Percentiles rank a stretch among this genome's conserved stretches.
Evolutionary conservation across 2,888 invertebrate species (phyloP).

Genomic region (Eilema caniola): DNA sequence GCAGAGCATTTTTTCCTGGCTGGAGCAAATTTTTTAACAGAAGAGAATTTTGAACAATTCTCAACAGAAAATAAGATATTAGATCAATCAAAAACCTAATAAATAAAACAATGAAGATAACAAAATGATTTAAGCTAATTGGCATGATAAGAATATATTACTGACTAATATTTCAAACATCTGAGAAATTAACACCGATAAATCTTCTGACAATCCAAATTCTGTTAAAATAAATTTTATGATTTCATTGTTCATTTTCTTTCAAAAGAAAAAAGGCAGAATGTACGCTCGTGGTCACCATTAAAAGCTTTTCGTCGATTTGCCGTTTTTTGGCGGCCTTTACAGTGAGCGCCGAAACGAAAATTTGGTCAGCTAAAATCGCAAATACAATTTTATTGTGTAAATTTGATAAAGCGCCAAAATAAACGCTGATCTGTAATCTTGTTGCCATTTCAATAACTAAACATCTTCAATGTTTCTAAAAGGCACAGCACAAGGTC

Average conservation of each 20-base stretch:
- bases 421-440: constrained; percentile 3
- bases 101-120: background rate
- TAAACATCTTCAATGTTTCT: constrained; percentile 9
- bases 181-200: background rate
- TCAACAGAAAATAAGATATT: background rate
- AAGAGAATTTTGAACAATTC: background rate
- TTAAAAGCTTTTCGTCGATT: background rate
- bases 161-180: background rate
- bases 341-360: too few relatives aligned
- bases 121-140: background rate
- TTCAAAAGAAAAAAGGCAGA: background rate
- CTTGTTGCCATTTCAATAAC: constrained; percentile 11
- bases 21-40: background rate
- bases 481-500: constrained; percentile 14
- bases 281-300: background rate
- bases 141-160: background rate
- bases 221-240: background rate
- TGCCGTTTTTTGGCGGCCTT: background rate
- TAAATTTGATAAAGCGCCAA: constrained; percentile 9
- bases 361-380: background rate
- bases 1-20: background rate
- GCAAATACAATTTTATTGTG: background rate
- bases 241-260: background rate
- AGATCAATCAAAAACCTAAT: background rate
- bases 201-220: background rate